Conservation (phyloP, 2,113 vertebrate genomes). For the Lepisosteus osseus region DNA sequence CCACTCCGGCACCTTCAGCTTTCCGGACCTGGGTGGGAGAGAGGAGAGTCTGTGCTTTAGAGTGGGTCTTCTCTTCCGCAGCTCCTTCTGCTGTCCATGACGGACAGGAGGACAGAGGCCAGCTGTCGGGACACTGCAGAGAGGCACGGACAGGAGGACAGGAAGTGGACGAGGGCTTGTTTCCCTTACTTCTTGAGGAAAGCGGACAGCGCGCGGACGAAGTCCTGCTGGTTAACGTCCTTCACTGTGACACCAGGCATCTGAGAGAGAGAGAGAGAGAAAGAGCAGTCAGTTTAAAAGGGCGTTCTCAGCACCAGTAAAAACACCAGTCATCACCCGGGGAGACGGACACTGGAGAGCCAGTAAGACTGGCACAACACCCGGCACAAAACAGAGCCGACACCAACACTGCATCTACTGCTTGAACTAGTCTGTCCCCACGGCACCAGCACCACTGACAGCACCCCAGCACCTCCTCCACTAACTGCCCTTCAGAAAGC, state of each 20-base stretch:
- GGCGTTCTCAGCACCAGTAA: no score
- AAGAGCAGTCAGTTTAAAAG: no score
- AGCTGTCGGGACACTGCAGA: background rate
- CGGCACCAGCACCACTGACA: slow-evolving; percentile 47
- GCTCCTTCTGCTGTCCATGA: background rate
- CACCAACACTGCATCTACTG: no score
- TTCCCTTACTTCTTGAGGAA: slow-evolving; percentile 87
- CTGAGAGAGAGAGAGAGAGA: slow-evolving; percentile 48
- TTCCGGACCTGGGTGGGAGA: slow-evolving; percentile 74
- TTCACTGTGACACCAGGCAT: slow-evolving; percentile 93
- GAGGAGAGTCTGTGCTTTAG: background rate
- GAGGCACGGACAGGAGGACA: background rate
- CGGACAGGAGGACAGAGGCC: background rate
- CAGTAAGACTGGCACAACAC: no score
- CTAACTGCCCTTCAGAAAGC: no score
- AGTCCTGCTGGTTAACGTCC: slow-evolving; percentile 96
- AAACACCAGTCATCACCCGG: no score
- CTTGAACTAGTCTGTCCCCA: slow-evolving; percentile 30
- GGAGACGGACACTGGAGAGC: no score
- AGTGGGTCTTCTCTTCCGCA: no score
- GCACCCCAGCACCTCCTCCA: background rate
- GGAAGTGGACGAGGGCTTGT: background rate
- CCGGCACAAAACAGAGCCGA: no score
- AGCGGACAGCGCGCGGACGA: slow-evolving; percentile 83
- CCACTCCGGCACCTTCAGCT: slow-evolving; percentile 93